Conservation (phyloP, 1,140 invertebrate genomes). For the Magallana angulata region DNA sequence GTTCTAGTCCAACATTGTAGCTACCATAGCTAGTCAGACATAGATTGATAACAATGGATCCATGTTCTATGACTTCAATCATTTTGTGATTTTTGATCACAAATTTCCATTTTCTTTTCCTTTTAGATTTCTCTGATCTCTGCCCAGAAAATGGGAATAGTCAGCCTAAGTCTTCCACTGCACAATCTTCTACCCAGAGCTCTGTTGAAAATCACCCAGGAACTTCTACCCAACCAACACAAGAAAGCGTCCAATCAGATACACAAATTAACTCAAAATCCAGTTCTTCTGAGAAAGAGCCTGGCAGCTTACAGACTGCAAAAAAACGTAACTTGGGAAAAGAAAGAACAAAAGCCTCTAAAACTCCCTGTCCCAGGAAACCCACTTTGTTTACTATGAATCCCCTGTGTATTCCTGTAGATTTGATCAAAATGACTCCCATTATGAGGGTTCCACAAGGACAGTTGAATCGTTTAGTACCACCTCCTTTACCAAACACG, state of each 20-base stretch:
- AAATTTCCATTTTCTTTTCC: no score
- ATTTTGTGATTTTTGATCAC: no score
- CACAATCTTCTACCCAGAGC: not conserved
- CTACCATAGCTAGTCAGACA: no score
- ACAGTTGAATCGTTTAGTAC: not conserved
- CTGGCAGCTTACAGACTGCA: not conserved
- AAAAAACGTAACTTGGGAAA: not conserved
- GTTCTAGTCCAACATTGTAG: no score
- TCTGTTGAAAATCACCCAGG: not conserved
- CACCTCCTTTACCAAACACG: not conserved
- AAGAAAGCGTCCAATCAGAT: no score
- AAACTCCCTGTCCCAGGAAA: not conserved
- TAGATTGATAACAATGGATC: no score
- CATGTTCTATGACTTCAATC: no score
- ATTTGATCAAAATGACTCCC: constrained; percentile 8
- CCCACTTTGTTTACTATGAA: not conserved
- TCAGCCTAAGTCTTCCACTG: not conserved
- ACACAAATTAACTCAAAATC: not conserved
- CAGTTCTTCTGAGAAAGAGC: not conserved
- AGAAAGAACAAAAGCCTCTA: not conserved
- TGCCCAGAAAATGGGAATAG: not conserved
- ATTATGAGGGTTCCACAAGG: not conserved
- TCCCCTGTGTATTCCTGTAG: not conserved
- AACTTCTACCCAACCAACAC: not conserved
- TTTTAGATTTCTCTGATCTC: constrained; percentile 54